A percentile compares a stretch with the other conserved stretches of the same genome.
phyloP scores from a whole-genome alignment of 2,797 vertebrate species.

The Etheostoma perlongum region DNA sequence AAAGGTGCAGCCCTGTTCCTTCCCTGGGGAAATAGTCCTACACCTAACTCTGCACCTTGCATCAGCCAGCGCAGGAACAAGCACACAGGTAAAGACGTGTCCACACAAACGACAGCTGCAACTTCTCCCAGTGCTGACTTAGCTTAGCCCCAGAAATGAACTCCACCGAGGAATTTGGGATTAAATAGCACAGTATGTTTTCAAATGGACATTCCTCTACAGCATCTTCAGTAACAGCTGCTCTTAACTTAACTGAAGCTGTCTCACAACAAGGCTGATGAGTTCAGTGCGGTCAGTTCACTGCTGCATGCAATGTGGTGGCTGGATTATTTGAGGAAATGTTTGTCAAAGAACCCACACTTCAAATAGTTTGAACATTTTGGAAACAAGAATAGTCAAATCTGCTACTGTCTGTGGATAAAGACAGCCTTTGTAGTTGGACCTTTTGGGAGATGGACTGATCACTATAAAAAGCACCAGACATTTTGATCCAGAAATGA shows the following conservation, averaged over 20 bases:
- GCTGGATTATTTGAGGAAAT: slow-evolving; percentile 1
- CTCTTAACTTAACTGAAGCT: slow-evolving; percentile 1
- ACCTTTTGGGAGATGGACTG: background rate
- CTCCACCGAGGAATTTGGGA: background rate
- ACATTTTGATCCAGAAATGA: background rate
- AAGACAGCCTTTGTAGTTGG: background rate
- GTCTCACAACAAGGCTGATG: slow-evolving; percentile 45
- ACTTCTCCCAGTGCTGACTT: slow-evolving; percentile 12
- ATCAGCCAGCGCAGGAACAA: slow-evolving; percentile 94
- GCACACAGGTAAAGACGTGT: slow-evolving; percentile 90
- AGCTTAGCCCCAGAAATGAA: slow-evolving; percentile 13
- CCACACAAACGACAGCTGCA: slow-evolving; percentile 26
- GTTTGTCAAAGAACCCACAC: background rate
- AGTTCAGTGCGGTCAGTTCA: slow-evolving; percentile 5
- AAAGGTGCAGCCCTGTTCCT: slow-evolving; percentile 98
- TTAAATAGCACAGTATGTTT: slow-evolving; percentile 26
- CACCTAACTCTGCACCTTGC: slow-evolving; percentile 87
- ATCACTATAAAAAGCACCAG: slow-evolving; percentile 4
- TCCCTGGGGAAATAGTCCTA: slow-evolving; percentile 92
- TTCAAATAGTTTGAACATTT: background rate
- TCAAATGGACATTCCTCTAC: slow-evolving; percentile 33
- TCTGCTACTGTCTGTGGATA: background rate
- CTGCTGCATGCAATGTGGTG: background rate
- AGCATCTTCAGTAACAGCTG: slow-evolving; percentile 44
- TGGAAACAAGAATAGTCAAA: background rate